Evolutionary conservation across 1,140 invertebrate species (phyloP).

Genomic region (Piezodorus guildinii): DNA sequence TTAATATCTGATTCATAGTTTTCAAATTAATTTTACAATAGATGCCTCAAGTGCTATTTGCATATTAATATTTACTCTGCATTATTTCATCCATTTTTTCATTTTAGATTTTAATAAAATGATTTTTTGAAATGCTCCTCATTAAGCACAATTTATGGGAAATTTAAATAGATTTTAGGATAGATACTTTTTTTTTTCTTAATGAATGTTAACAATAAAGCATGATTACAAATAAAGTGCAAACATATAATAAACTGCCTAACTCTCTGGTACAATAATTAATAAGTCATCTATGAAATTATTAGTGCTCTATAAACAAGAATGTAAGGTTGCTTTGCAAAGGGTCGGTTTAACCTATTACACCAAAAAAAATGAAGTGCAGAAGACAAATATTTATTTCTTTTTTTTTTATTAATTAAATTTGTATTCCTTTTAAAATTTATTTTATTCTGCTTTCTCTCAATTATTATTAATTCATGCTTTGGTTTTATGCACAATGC

Average conservation of each 20-base stretch:
- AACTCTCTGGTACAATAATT: too few species aligned
- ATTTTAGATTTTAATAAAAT: conserved; percentile 7
- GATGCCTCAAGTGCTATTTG: conserved; percentile 12
- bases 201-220: too few species aligned
- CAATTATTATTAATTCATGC: conserved; percentile 14
- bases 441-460: conserved; percentile 8
- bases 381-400: too few species aligned
- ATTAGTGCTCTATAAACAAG: too few species aligned
- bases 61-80: conserved; percentile 10
- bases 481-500: conserved; percentile 23
- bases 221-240: too few species aligned
- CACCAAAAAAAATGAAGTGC: too few species aligned
- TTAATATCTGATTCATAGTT: conserved; percentile 19
- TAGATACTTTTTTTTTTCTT: not conserved
- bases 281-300: too few species aligned
- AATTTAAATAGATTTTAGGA: conserved; percentile 4
- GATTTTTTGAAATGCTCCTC: conserved; percentile 1
- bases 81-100: not conserved
- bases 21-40: conserved; percentile 5
- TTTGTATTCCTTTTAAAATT: conserved; percentile 1
- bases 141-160: not conserved
- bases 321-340: too few species aligned
- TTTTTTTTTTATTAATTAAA: not conserved
- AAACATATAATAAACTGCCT: too few species aligned
- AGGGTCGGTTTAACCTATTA: too few species aligned